These are phyloP conservation scores for Ondatra zibethicus DNA, from an alignment of 2,113 vertebrate genomes.

Conservation along the genomic window DNA sequence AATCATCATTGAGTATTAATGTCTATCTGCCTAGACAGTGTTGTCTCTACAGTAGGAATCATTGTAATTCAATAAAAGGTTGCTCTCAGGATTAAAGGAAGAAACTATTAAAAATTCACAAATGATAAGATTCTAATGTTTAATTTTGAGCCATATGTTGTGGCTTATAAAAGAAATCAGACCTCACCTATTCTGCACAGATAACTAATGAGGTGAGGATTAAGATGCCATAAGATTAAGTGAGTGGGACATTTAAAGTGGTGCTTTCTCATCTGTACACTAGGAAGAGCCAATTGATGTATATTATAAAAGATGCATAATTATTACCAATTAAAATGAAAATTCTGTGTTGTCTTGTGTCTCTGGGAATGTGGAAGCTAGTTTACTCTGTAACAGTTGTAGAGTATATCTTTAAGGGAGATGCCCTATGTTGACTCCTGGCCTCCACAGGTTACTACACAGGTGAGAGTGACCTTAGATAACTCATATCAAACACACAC, in stretches of 20 bases:
- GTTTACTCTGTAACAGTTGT: background rate
- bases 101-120: background rate
- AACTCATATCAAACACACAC: background rate
- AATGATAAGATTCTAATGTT: conserved; percentile 2
- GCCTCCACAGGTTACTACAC: background rate
- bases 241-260: background rate
- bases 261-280: background rate
- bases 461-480: background rate
- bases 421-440: background rate
- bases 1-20: background rate
- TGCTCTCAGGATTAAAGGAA: background rate
- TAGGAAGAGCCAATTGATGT: background rate
- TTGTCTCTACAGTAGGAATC: background rate
- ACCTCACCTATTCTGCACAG: background rate
- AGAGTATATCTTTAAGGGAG: background rate
- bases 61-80: background rate
- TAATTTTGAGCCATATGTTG: background rate
- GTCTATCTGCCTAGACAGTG: background rate
- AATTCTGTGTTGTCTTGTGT: background rate
- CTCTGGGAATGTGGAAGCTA: background rate
- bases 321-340: conserved; percentile 24
- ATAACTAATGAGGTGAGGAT: conserved; percentile 31
- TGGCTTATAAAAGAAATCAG: background rate
- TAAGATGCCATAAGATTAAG: background rate
- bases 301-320: background rate